Percentiles rank a stretch among this genome's conserved stretches.
Conservation (phyloP, 2,888 invertebrate genomes). For the Rambutsinella grinnellia region DNA sequence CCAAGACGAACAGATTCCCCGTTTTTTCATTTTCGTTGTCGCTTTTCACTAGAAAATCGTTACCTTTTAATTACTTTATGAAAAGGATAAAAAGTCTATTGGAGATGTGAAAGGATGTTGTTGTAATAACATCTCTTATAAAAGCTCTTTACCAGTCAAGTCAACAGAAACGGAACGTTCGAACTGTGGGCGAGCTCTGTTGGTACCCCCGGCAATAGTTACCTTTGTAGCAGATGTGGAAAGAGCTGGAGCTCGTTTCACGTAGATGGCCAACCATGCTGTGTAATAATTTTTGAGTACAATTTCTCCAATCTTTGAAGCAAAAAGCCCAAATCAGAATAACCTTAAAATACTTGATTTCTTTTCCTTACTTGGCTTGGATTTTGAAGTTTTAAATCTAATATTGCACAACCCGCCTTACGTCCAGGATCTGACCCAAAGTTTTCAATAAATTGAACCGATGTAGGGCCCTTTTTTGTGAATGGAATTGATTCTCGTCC, state of each 20-base stretch:
- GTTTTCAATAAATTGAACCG: conserved; percentile 52
- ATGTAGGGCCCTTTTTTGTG: conserved; percentile 63
- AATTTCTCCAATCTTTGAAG: conserved; percentile 68
- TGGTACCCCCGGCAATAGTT: conserved; percentile 13
- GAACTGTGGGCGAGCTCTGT: conserved; percentile 52
- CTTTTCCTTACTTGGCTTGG: conserved; percentile 56
- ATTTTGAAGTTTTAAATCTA: conserved; percentile 62
- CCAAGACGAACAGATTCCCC: conserved; percentile 31
- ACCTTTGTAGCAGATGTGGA: conserved; percentile 8
- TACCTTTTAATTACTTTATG: no score
- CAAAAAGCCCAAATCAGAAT: neutral
- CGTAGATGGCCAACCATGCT: conserved; percentile 68
- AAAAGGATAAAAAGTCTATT: no score
- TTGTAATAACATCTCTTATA: no score
- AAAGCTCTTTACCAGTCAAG: conserved; percentile 47
- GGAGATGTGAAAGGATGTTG: no score
- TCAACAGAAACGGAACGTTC: conserved; percentile 62
- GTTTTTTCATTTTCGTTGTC: conserved; percentile 2
- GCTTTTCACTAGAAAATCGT: no score
- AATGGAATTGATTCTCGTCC: conserved; percentile 61
- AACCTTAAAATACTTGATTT: no score
- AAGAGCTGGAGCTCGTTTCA: conserved; percentile 55
- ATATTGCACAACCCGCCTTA: conserved; percentile 57
- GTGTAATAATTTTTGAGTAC: conserved; percentile 69
- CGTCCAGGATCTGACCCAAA: conserved; percentile 13